A percentile compares a stretch with the other conserved stretches of the same genome.
phyloP scores from a whole-genome alignment of 2,888 invertebrate genomes.

The Rotaria sp. region DNA sequence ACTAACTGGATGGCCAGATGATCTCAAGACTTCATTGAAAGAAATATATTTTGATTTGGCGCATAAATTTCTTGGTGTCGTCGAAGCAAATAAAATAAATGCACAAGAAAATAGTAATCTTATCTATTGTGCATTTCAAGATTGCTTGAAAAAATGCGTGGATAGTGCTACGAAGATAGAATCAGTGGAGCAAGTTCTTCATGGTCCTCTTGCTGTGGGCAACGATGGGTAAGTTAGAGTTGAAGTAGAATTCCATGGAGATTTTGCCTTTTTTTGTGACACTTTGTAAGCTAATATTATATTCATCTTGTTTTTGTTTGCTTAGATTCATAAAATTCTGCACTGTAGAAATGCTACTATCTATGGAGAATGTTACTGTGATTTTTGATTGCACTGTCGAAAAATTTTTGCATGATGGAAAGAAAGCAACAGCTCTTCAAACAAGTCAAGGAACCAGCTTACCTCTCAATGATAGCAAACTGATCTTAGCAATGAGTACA shows the following conservation, averaged over 20 bases:
- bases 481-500: neutral
- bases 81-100: neutral
- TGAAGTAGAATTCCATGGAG: neutral
- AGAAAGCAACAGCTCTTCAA: neutral
- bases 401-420: neutral
- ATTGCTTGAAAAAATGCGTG: neutral
- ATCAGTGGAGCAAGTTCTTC: neutral
- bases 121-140: neutral
- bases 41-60: neutral
- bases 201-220: neutral
- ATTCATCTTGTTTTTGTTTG: neutral
- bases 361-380: neutral
- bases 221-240: neutral
- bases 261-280: neutral
- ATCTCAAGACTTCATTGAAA: neutral
- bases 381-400: neutral
- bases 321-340: neutral
- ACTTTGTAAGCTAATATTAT: neutral
- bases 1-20: neutral
- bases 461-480: neutral
- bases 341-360: neutral
- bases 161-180: neutral
- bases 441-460: neutral
- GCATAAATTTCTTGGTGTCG: neutral
- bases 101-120: neutral